These are phyloP conservation scores for Drosophila fungiperda DNA, from an alignment of 2,888 invertebrate species.

Conservation along the genomic window DNA sequence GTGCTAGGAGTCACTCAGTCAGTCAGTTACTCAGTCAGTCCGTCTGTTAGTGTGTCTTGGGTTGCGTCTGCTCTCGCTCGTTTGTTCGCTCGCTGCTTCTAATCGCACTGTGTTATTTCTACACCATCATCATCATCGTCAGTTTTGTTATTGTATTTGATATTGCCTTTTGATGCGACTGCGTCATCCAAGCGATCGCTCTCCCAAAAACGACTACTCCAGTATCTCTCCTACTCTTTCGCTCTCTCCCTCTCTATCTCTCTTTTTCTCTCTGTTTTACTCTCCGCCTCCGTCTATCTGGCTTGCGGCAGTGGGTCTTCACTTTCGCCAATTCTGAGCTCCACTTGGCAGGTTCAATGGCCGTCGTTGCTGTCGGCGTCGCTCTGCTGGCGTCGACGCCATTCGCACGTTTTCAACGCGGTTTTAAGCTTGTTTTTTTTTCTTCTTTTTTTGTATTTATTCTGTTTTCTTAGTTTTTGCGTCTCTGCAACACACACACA, in stretches of 20 bases:
- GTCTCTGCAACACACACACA: constrained; percentile 11
- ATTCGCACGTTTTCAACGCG: constrained; percentile 74
- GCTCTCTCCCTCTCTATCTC: constrained; percentile 18
- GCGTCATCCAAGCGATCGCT: constrained; percentile 62
- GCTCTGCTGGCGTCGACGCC: constrained; percentile 54
- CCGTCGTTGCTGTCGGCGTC: constrained; percentile 39
- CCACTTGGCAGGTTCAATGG: constrained; percentile 79
- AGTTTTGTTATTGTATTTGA: constrained; percentile 52
- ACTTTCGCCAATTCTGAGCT: constrained; percentile 82
- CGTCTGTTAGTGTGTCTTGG: constrained; percentile 41
- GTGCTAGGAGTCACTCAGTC: constrained; percentile 42
- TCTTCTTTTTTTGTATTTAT: constrained; percentile 34
- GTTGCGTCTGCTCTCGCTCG: constrained; percentile 18
- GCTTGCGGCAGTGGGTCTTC: constrained; percentile 82
- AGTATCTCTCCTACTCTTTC: constrained; percentile 4
- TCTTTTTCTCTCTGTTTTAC: constrained; percentile 5
- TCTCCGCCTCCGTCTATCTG: constrained; percentile 30
- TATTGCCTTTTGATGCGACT: constrained; percentile 68
- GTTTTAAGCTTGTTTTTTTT: constrained; percentile 38
- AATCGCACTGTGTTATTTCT: constrained; percentile 72
- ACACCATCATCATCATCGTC: constrained; percentile 75
- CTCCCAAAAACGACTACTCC: constrained; percentile 19
- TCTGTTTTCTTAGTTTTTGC: constrained; percentile 31
- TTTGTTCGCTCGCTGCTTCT: constrained; percentile 49
- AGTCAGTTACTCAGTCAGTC: constrained; percentile 59